Evolutionary conservation across 2,113 vertebrate species (phyloP).

Genomic region (Pampusana beccarii): DNA sequence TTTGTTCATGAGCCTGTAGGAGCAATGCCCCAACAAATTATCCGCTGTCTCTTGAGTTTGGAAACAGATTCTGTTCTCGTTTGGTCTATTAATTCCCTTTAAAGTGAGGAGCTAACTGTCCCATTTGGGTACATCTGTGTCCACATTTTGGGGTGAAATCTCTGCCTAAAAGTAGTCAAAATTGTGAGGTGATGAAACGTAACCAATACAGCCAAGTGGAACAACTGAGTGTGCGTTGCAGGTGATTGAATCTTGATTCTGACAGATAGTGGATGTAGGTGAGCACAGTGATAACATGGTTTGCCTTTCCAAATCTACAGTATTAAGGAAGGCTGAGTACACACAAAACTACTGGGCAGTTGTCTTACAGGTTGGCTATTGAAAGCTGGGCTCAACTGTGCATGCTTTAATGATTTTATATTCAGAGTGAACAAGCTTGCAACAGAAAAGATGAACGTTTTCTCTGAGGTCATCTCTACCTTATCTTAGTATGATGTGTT

Average conservation of each 20-base stretch:
- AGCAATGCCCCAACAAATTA: background rate
- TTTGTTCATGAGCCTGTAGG: background rate
- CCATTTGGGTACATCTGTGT: background rate
- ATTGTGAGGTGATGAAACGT: background rate
- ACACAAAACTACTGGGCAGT: background rate
- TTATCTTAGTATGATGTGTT: background rate
- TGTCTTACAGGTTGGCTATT: background rate
- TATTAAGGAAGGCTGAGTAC: background rate
- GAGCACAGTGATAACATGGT: background rate
- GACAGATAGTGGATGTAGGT: accelerated
- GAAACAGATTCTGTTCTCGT: background rate
- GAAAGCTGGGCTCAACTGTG: background rate
- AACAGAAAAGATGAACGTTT: background rate
- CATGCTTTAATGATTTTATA: background rate
- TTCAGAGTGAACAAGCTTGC: background rate
- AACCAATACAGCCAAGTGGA: background rate
- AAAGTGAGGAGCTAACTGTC: background rate
- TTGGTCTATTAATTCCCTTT: background rate
- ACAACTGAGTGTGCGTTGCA: background rate
- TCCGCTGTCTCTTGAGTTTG: background rate
- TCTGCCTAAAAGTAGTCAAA: background rate
- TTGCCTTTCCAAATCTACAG: background rate
- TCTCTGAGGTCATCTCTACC: background rate
- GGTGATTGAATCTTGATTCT: background rate
- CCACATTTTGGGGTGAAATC: background rate